Base-by-base conservation (phyloP, 2,797 vertebrate genomes). In the Cyprinella venusta region DNA sequence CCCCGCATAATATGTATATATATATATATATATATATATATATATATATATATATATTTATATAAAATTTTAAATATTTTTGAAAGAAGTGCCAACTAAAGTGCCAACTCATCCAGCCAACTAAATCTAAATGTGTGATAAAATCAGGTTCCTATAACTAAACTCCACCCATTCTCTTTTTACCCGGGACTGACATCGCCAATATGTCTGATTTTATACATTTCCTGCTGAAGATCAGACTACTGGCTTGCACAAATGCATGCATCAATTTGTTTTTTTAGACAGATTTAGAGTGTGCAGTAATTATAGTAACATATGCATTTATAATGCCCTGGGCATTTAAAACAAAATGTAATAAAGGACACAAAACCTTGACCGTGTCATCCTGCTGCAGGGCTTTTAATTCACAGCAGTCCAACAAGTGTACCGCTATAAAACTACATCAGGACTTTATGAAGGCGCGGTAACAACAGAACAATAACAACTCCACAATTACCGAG, bases 91-190 rank as follows among this genome's bases (percentile, higher is more conserved):
- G 18, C 26, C 26, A 30, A 30, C 48, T 68, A 2, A 54, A 54
- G 52, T 52, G 18, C 26, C 26, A 30, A 30, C 48, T 68, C 45
- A n/a, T 54, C n/a, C 33, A 18, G 5, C 8, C 33, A 59, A 42
- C 18, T 70, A 26, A 70, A 70, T 8, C 56, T 59, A 56, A 52
- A 69, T 24, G 33, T 54, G 63, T 67, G 26, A 30, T 74, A n/a
- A 68, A 79, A 79, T 79, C 48, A 38, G 48, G 48, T 52, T 38
- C 26, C 52, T 59, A 59, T 56, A 80, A 80, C 67, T n/a, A 77
- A 33, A 77, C 26, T 21, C 1, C 7, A 33, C 8, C 9, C 59
- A 48, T 61, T 67, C n/a, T 8, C 52, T 8, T 8, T 21, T 54
- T 21, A 8, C 52, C 19, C 50, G 21, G 52, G 8, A 8, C 52